Evolutionary conservation across 1,140 invertebrate genomes (phyloP), one percentile per base, ranked within the genome.

Genomic region (Euborellia annulipes): DNA sequence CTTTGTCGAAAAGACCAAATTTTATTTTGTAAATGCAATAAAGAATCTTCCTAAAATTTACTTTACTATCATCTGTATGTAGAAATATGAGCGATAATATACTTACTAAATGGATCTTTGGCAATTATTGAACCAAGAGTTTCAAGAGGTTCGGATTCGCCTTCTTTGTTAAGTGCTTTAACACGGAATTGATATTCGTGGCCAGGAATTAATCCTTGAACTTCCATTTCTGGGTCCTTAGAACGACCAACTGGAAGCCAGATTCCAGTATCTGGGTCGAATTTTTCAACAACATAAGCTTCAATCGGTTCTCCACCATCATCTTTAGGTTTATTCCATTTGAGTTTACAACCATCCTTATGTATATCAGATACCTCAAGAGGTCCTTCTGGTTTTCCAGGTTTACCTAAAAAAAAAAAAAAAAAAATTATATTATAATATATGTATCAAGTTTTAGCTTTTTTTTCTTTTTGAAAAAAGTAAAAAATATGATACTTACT

Each of bases 141-240:
- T 61, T 92, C 88, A 18, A 99, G 67, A n/a, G 92, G 92, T 59
- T 96, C 89, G 16, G 91, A 95, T 66, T 92, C 88, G 32, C 94
- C 93, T 68, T 97, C 89, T 54, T 88, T 90, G 62, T 98, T 98
- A 7, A 96, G 67, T 8, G 95, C 95, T 57, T 92, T 93, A 1
- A 98, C 93, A 46, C 94, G 75, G 78, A 98, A 98, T 68, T 94
- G 88, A 63, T 98, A 98, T 58, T 95, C 89, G 59, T 96, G 87
- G 46, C 92, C 93, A 47, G 90, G 84, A 47, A 83, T 85, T 30
- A 92, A 62, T 18, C 85, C 86, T 49, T 82, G 80, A 0, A 94
- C 87, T 62, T 85, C 82, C 72, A 88, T 80, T 62, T 91, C 86
- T 7, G 87, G 84, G 19, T 78, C 76, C 46, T 73, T 69, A 19